Percentiles rank a stretch among this genome's conserved stretches.
phyloP scores from a whole-genome alignment of 2,888 invertebrate species.

The Sarcophaga subvicina region DNA sequence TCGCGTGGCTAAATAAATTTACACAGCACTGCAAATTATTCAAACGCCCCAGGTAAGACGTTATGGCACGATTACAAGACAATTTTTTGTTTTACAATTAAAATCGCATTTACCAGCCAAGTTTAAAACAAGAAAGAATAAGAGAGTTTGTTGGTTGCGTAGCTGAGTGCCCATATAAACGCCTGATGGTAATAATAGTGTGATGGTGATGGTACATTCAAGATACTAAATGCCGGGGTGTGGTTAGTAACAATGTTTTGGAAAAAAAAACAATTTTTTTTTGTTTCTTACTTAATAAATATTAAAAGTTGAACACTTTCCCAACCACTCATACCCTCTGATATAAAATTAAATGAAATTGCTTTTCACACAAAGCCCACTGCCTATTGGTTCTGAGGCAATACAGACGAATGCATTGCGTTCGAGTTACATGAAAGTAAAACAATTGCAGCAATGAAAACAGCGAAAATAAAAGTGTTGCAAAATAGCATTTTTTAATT shows the following conservation, averaged over 20 bases:
- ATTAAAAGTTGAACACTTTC: slow-evolving; percentile 54
- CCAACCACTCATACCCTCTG: slow-evolving; percentile 34
- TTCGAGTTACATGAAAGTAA: slow-evolving; percentile 10
- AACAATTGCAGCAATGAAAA: neutral
- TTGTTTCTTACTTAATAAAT: slow-evolving; percentile 48
- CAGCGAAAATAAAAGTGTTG: slow-evolving; percentile 25
- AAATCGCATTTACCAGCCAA: slow-evolving; percentile 64
- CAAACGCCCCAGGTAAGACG: slow-evolving; percentile 50
- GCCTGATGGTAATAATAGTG: neutral
- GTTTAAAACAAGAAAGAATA: slow-evolving; percentile 13
- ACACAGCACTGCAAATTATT: slow-evolving; percentile 37
- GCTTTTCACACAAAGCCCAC: slow-evolving; percentile 30
- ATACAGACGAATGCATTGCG: slow-evolving; percentile 14
- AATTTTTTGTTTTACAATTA: slow-evolving; percentile 63
- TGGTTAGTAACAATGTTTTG: slow-evolving; percentile 58
- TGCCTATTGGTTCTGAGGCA: slow-evolving; percentile 11
- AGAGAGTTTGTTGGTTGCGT: slow-evolving; percentile 15
- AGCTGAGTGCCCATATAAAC: neutral
- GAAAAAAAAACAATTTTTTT: slow-evolving; percentile 24
- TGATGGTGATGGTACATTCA: slow-evolving; percentile 40
- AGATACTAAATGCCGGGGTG: slow-evolving; percentile 55
- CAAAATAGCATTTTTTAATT: slow-evolving; percentile 62
- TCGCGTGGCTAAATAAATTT: slow-evolving; percentile 58
- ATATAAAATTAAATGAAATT: slow-evolving; percentile 58
- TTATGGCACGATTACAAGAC: slow-evolving; percentile 47